Percentiles rank a stretch among this genome's conserved stretches.
These are phyloP conservation scores for Apis dorsata DNA, from an alignment of 1,140 invertebrate genomes.

Conservation along the genomic window DNA sequence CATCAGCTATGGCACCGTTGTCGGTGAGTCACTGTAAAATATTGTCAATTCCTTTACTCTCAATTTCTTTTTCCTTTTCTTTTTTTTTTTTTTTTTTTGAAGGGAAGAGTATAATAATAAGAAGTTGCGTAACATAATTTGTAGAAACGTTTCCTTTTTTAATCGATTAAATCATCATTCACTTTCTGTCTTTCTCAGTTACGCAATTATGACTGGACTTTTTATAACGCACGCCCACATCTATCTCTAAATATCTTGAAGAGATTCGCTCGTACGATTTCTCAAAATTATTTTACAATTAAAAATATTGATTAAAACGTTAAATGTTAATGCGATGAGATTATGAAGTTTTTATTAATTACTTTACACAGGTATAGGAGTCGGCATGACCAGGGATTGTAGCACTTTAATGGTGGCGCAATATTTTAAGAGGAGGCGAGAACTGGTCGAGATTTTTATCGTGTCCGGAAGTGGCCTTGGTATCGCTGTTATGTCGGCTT, in stretches of 20 bases:
- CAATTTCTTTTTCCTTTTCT: background rate
- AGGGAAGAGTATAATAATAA: no score
- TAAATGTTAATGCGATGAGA: background rate
- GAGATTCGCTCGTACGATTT: background rate
- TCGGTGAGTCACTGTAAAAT: conserved; percentile 79
- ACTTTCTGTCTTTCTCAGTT: no score
- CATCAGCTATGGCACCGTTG: conserved; percentile 88
- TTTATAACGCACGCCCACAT: background rate
- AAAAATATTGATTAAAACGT: background rate
- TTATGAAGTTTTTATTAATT: conserved; percentile 9
- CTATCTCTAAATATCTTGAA: background rate
- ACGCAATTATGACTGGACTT: background rate
- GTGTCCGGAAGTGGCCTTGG: conserved; percentile 92
- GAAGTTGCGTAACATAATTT: no score
- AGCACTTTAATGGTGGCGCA: conserved; percentile 94
- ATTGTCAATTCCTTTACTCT: background rate
- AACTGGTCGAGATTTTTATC: conserved; percentile 93
- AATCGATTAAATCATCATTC: background rate
- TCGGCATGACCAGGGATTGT: conserved; percentile 90
- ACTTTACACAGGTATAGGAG: conserved; percentile 87
- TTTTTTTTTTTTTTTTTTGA: no score
- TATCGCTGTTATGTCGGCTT: conserved; percentile 90
- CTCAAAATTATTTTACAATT: no score
- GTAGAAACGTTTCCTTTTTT: background rate
- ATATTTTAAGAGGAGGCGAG: conserved; percentile 91